Evolutionary conservation across 2,113 vertebrate species (phyloP).

Genomic region (Melanocharis versteri): DNA sequence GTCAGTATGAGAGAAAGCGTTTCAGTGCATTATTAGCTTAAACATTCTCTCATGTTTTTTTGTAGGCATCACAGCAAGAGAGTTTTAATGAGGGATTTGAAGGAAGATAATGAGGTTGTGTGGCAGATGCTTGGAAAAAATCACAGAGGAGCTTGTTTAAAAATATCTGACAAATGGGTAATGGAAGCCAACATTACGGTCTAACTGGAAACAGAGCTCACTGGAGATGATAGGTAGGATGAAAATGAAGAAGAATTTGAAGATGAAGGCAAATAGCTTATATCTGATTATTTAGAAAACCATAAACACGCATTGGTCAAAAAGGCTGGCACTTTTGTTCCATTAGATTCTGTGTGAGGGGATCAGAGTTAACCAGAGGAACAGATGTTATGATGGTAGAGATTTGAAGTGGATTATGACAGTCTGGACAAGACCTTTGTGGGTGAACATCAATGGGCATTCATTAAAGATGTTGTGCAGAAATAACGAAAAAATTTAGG

Average conservation of each 20-base stretch:
- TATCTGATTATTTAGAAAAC: not conserved
- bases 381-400: not conserved
- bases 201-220: not conserved
- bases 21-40: conserved; percentile 20
- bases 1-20: not conserved
- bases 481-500: not conserved
- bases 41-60: conserved; percentile 25
- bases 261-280: not conserved
- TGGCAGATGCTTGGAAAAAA: conserved; percentile 55
- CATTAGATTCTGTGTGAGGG: not conserved
- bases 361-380: not conserved
- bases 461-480: not conserved
- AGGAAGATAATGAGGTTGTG: conserved; percentile 61
- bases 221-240: not conserved
- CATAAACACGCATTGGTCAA: not conserved
- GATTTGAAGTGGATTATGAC: not conserved
- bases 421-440: not conserved
- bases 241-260: not conserved
- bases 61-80: conserved; percentile 53
- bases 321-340: not conserved
- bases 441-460: not conserved
- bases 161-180: conserved; percentile 45
- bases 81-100: conserved; percentile 63
- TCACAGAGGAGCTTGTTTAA: conserved; percentile 41
- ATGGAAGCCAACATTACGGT: not conserved